Base-by-base conservation (phyloP, 2,797 vertebrate genomes). In the Vireo griseus region DNA sequence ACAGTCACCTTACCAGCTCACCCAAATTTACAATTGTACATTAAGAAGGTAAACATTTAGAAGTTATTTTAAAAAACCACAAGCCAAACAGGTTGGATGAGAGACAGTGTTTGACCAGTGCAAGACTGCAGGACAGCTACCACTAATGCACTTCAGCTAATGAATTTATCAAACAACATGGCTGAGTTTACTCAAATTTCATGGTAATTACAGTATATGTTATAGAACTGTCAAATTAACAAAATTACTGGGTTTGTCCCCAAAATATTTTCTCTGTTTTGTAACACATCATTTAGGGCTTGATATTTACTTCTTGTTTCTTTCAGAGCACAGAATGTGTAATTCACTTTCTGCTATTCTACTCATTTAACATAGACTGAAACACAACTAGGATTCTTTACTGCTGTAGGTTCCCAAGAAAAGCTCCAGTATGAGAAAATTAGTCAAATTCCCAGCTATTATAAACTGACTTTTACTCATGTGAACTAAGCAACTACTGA, bases 401-500 rank as follows among this genome's bases (percentile, higher is more conserved):
- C 37, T 2, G 14, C 82, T 69, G 40, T 13, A 88, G 18, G 44
- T 55, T 86, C 57, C 50, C 58, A 75, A 90, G 62, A 91, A 94
- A 94, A 65, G 17, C 51, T 77, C 33, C 35, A 86, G 48, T 45
- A 85, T 11, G 52, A 93, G 72, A 90, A 94, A 85, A 95, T 75
- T 69, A 91, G 78, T 76, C 25, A 78, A 90, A 95, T 90, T 83
- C 62, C 31, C 67, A 69, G 57, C 66, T 92, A 71, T 77, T 92
- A 76, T 61, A 90, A 85, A 95, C 78, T 44, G 66, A 80, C 63
- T 91, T 94, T 79, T 84, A 88, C 76, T 92, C 47, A 52, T 67
- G 62, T 93, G 85, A 96, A 39, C 83, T 92, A 83, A 91, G 79
- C 87, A 86, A 73, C 86, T 92, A 94, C 91, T 94, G 92, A 93